Evolutionary conservation across 1,140 invertebrate species (phyloP).

Genomic region (Coptotermes formosanus): DNA sequence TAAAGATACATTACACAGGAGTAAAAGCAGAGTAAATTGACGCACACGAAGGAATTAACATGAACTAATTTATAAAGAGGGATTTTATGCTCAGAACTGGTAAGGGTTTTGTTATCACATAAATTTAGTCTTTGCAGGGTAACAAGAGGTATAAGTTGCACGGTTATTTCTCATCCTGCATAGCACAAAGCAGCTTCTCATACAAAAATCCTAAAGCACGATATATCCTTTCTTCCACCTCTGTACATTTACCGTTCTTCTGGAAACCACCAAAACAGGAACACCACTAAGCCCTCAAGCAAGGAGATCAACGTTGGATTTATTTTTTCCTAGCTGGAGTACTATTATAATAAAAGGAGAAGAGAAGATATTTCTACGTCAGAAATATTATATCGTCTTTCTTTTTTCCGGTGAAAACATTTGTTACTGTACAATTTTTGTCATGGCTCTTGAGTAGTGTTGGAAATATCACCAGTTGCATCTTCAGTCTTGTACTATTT

Average conservation of each 20-base stretch:
- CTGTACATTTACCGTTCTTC: neutral
- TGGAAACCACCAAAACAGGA: neutral
- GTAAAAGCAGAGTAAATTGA: neutral
- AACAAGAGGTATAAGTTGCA: neutral
- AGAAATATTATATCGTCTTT: neutral
- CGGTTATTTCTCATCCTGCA: neutral
- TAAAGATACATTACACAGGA: neutral
- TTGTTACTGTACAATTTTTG: neutral
- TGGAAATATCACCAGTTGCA: neutral
- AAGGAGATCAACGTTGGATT: neutral
- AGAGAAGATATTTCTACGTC: neutral
- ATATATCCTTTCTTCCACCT: neutral
- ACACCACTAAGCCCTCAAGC: neutral
- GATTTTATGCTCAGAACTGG: neutral
- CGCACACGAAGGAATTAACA: neutral
- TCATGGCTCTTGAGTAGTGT: neutral
- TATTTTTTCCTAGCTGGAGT: neutral
- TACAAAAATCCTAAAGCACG: conserved; percentile 1
- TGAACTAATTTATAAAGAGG: neutral
- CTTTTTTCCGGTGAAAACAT: neutral
- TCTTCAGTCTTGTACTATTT: too few species aligned
- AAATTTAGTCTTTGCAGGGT: neutral
- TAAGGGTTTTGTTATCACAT: neutral
- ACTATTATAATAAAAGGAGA: neutral
- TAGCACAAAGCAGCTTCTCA: neutral